A percentile compares a stretch with the other conserved stretches of the same genome.
Conservation (phyloP, 2,888 invertebrate genomes). For the Parelbella ahira region DNA sequence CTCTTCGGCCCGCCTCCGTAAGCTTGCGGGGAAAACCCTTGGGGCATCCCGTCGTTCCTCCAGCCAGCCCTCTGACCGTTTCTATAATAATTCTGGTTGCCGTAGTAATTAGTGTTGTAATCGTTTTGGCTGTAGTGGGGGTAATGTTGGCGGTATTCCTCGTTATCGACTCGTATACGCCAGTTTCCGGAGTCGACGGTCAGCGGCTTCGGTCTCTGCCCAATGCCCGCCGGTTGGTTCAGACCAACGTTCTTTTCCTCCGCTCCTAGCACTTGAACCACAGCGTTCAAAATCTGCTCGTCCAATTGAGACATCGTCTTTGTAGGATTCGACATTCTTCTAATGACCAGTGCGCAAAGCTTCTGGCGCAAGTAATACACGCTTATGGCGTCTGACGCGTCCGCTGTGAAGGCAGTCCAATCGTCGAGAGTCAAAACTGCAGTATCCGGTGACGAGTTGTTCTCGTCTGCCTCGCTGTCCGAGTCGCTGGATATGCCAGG, state of each 20-base stretch:
- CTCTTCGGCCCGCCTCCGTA: conserved; percentile 51
- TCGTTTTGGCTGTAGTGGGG: conserved; percentile 48
- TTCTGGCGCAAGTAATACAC: conserved; percentile 86
- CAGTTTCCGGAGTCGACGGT: conserved; percentile 77
- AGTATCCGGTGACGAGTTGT: conserved; percentile 55
- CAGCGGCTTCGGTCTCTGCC: conserved; percentile 87
- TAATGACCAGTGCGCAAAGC: conserved; percentile 84
- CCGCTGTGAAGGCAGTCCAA: conserved; percentile 86
- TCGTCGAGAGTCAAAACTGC: conserved; percentile 84
- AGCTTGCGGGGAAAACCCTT: conserved; percentile 50
- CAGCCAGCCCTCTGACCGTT: conserved; percentile 48
- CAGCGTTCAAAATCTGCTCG: conserved; percentile 84
- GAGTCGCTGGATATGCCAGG: conserved; percentile 71
- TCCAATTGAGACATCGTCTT: conserved; percentile 81
- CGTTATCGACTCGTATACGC: conserved; percentile 51
- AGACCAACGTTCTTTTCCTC: conserved; percentile 87
- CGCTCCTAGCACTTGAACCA: conserved; percentile 84
- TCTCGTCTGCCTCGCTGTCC: conserved; percentile 68
- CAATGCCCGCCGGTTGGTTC: conserved; percentile 86
- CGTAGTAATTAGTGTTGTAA: conserved; percentile 44
- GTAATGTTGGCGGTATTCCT: conserved; percentile 46
- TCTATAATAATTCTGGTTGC: conserved; percentile 43
- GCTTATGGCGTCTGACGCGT: conserved; percentile 83
- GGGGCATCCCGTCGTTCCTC: conserved; percentile 41
- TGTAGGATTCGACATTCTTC: conserved; percentile 81